phyloP scores from a whole-genome alignment of 2,113 vertebrate species.

The Mobula birostris region DNA sequence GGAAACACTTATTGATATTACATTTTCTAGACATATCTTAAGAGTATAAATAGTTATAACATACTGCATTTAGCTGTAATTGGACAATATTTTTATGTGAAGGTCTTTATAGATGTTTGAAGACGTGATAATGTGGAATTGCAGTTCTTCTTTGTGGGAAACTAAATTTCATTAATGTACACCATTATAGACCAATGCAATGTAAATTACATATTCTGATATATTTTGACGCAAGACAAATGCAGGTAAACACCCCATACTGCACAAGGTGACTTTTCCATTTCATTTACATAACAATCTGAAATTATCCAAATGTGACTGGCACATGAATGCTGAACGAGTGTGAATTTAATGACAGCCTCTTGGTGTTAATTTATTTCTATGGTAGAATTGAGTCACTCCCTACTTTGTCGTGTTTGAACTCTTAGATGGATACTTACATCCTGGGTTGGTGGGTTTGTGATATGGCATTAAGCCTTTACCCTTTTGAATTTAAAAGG shows the following conservation, averaged over 20 bases:
- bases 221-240: background rate
- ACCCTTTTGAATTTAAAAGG: too few species aligned
- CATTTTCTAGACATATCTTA: background rate
- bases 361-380: background rate
- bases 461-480: too few species aligned
- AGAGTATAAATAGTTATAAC: background rate
- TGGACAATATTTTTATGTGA: background rate
- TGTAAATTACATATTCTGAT: background rate
- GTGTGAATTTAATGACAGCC: background rate
- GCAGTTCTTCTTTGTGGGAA: background rate
- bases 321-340: background rate
- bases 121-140: background rate
- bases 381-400: background rate
- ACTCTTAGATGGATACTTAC: background rate
- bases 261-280: constrained; percentile 22
- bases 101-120: background rate
- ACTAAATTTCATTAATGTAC: background rate
- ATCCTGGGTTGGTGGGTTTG: too few species aligned
- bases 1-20: background rate
- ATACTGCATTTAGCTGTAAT: background rate
- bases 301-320: background rate
- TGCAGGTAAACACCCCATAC: background rate
- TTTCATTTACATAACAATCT: background rate
- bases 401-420: background rate
- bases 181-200: background rate